These are phyloP conservation scores for Linnaemya vulpina DNA, from an alignment of 2,888 invertebrate species.

Conservation along the genomic window DNA sequence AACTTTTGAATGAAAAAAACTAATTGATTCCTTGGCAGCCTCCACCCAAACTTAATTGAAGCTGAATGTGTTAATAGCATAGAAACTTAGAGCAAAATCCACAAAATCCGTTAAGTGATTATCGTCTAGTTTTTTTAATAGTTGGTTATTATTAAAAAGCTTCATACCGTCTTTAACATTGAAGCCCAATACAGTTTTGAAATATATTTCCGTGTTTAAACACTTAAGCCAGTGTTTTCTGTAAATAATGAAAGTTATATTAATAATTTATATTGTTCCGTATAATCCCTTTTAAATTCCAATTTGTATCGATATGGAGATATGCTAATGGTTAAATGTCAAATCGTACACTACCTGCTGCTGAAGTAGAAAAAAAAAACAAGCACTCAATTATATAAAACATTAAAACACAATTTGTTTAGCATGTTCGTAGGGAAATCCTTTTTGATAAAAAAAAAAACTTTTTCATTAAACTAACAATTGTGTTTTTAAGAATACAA, in stretches of 20 bases:
- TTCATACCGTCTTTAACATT: too few relatives aligned
- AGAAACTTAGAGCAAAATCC: too few relatives aligned
- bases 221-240: too few relatives aligned
- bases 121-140: too few relatives aligned
- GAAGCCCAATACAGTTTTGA: background rate
- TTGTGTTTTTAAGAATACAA: slow-evolving; percentile 5
- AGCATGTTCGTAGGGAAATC: slow-evolving; percentile 18
- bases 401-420: slow-evolving; percentile 49
- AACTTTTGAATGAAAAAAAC: too few relatives aligned
- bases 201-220: background rate
- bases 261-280: background rate
- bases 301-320: background rate
- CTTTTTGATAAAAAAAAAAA: slow-evolving; percentile 14
- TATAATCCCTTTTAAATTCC: background rate
- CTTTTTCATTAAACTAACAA: slow-evolving; percentile 17
- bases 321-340: slow-evolving; percentile 2
- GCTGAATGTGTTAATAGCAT: too few relatives aligned
- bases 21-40: too few relatives aligned
- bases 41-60: too few relatives aligned
- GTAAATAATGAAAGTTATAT: background rate
- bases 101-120: too few relatives aligned
- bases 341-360: background rate
- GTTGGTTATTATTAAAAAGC: too few relatives aligned
- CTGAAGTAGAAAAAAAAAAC: background rate
- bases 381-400: slow-evolving; percentile 32